Base-by-base conservation (phyloP, 2,113 vertebrate species). In the Trematocara macrostoma region DNA sequence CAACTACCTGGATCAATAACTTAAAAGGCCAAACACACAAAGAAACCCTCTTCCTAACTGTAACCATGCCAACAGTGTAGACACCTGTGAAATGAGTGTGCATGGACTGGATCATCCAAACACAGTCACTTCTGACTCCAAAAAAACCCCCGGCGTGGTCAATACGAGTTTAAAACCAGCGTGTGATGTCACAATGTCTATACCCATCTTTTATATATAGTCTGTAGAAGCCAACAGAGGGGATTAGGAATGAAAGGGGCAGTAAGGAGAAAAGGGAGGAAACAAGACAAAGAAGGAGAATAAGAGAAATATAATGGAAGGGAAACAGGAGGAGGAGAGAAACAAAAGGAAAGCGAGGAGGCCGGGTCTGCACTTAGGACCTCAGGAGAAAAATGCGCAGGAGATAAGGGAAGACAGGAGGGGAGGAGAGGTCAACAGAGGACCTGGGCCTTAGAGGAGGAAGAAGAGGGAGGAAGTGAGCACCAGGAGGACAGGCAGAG, bases 111-210 rank as follows among this genome's bases (percentile, higher is more conserved):
- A 61, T 23, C 20, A 71, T 45, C 20, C 12, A 71, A 45, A 71
- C 12, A 42, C 34, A 14, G 11, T 67, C 35, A 20, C 61, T 14
- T 38, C 64, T 35, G 16, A 61, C 31, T 61, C 31, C 57, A 34
- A 59, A 40, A 67, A 5, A 0, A 0, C 0, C 10, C 26, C n/a
- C 1, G 4, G 11, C n/a, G 3, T 69, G 35, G 38, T 69, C 38
- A 42, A 71, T 45, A 71, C 1, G 20, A 71, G 64, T 42, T 14
- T 42, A 69, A 69, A 42, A 69, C 7, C 20, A 10, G 20, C 1
- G 4, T n/a, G 34, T 71, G 12, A 71, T 26, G 8, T 71, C 67
- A 42, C 40, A 6, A 9, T 26, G 67, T 5, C 38, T 45, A 40
- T 8, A 42, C 20, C 12, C 38, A 71, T 26, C 20, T 26, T 71